Conservation (phyloP, 2,113 vertebrate species). For the Grammomys surdaster region DNA sequence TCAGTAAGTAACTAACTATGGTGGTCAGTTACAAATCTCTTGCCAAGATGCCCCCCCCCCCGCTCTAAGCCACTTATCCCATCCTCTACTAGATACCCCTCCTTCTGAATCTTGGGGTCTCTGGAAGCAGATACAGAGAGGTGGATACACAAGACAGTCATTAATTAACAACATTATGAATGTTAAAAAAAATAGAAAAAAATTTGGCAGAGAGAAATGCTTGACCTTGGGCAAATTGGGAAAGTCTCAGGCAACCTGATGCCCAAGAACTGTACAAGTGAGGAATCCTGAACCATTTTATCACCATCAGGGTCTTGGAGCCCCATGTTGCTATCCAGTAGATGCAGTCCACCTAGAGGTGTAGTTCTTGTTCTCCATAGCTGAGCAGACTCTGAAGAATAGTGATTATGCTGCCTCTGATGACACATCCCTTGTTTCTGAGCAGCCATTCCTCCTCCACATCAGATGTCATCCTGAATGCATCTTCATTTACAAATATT, state of each 20-base stretch:
- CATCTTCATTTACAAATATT: background rate
- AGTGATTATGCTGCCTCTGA: background rate
- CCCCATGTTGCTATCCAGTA: background rate
- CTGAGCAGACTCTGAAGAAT: background rate
- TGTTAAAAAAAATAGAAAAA: background rate
- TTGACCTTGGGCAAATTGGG: background rate
- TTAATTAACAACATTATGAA: background rate
- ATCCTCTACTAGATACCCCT: background rate
- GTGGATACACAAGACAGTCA: background rate
- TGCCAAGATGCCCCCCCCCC: background rate
- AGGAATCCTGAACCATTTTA: background rate
- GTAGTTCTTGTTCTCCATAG: background rate
- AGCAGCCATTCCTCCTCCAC: background rate
- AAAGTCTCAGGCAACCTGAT: background rate
- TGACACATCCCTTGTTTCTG: background rate
- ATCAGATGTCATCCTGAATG: background rate
- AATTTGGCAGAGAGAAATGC: background rate
- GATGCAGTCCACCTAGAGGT: rapidly evolving
- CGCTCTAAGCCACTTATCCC: background rate
- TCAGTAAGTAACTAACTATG: background rate
- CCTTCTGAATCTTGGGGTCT: background rate
- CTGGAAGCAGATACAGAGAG: background rate
- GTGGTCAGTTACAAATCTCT: background rate
- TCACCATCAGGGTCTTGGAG: background rate
- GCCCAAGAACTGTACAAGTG: background rate